Evolutionary conservation across 2,888 invertebrate genomes (phyloP), one percentile per base, ranked within the genome.

Genomic region (Eretmocerus hayati): DNA sequence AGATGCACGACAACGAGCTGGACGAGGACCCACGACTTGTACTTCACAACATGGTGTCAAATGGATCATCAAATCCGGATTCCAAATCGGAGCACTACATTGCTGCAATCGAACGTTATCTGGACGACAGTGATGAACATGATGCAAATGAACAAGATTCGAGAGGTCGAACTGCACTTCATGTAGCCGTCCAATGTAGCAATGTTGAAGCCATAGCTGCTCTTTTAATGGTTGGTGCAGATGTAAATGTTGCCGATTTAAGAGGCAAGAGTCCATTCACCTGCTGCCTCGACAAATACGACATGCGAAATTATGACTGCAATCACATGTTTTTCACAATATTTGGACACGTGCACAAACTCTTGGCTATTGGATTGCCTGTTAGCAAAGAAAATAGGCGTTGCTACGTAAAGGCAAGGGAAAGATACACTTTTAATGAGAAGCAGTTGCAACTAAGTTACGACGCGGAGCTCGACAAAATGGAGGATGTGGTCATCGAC

Each of bases 301-400:
- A 48, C 11, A 35, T 35, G 39, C 42, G 39, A 4, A 35, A 18
- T 3, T 39, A 48, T 30, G 18, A 42, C 18, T 38, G 39, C 36
- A 46, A 48, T 20, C 48, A 42, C 18, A 39, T 52, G 48, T 52
- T 52, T 26, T 52, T 22, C 26, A 43, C 46, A 2, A 36, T 52
- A 5, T 37, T 48, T 2, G 48, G 46, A 1, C 52, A 52, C 23
- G 48, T 48, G 31, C 42, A 52, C 40, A 48, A 52, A 40, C 45
- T 52, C 23, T 15, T 48, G 16, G 38, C 19, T 1, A 39, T 52
- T 5, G 47, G 47, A 2, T 30, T 52, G n/a, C 19, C 22, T 4
- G 45, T 52, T 5, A 37, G 35, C 36, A 19, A 38, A 2, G 52
- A 52, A 37, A 52, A 52, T 15, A 20, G 38, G 3, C 41, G 32